Evolutionary conservation across 1,140 invertebrate genomes (phyloP), one percentile per base, ranked within the genome.

Genomic region (Asobara japonica): DNA sequence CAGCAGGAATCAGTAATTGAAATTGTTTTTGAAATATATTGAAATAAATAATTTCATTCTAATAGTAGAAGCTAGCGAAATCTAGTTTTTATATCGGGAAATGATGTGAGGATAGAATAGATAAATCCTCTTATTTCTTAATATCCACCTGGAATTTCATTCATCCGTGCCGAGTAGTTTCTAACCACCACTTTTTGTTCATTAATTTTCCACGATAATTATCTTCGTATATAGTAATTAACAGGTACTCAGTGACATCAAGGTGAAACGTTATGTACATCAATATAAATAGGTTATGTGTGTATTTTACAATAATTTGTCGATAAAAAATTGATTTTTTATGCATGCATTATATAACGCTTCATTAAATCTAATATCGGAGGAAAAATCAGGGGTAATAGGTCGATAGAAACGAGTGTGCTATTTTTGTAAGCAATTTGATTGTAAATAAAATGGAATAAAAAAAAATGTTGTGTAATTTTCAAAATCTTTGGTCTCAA

Each of bases 121-220:
- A 51, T 56, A 8, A 25, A 22, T 56, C 0, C 51, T 56, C 45
- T 8, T 38, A 16, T 51, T 25, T 56, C 18, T 56, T 22, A 56
- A 56, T 22, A 45, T 7, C n/a, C 7, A 45, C 11, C 3, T 45
- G 51, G 51, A 56, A 56, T 56, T 56, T 13, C 51, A 56, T 56
- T 56, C 51, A 56, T 25, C 22, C 25, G 22, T 27, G 51, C 22
- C 7, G 22, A 25, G 51, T 25, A 27, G 51, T 56, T 56, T 56
- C 51, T 56, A 56, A 56, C 51, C 20, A 56, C 51, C 4, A 25
- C 22, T 56, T 56, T 56, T 56, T 56, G 22, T 56, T 27, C 51
- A 56, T 56, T 56, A 56, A 56, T 56, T 22, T 27, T 56, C 25
- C 51, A 56, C 8, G 22, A 56, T 25, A 56, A 56, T 25, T 27